Evolutionary conservation across 2,888 invertebrate genomes (phyloP).

Genomic region (Plagodis dolabraria): DNA sequence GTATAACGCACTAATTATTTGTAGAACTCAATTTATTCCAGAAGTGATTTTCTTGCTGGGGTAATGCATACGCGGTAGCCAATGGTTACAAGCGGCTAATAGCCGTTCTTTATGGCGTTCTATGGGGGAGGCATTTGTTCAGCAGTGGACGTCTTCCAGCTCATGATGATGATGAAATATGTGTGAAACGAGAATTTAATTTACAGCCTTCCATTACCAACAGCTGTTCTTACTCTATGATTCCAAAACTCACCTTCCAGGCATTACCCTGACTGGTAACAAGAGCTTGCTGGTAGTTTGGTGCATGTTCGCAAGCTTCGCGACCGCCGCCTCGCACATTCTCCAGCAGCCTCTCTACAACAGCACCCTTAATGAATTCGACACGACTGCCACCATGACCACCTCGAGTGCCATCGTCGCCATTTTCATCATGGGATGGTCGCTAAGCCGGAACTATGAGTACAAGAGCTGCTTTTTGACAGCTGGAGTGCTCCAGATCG

Average conservation of each 20-base stretch:
- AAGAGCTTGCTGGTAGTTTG: slow-evolving; percentile 71
- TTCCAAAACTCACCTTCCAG: slow-evolving; percentile 55
- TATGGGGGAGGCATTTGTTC: no score
- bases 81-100: no score
- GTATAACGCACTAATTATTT: no score
- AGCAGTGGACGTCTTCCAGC: no score
- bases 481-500: slow-evolving; percentile 65
- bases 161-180: no score
- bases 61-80: no score
- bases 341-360: slow-evolving; percentile 74
- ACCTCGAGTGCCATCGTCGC: slow-evolving; percentile 72
- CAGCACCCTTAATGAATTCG: slow-evolving; percentile 74
- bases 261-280: slow-evolving; percentile 64
- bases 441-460: slow-evolving; percentile 64
- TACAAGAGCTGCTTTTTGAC: slow-evolving; percentile 72
- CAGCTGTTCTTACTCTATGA: background rate
- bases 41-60: no score
- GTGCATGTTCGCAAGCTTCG: slow-evolving; percentile 74
- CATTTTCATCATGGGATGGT: slow-evolving; percentile 65
- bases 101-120: no score
- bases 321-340: slow-evolving; percentile 68
- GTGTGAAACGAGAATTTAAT: no score
- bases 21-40: no score
- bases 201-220: no score
- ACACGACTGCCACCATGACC: slow-evolving; percentile 74